Evolutionary conservation across 2,888 invertebrate genomes (phyloP).

Genomic region (Drosophila prostipennis): DNA sequence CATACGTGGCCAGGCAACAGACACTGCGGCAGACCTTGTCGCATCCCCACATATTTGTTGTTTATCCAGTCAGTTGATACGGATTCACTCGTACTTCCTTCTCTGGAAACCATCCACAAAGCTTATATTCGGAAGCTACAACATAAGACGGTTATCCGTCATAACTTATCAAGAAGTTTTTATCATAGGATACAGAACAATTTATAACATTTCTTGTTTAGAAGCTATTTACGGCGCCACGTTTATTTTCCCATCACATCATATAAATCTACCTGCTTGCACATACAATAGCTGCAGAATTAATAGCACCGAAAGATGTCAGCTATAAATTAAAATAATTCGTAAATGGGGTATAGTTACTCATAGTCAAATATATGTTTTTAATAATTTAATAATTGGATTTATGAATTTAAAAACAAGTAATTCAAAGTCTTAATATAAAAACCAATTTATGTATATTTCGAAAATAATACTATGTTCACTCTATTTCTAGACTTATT

Average conservation of each 20-base stretch:
- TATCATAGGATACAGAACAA: background rate
- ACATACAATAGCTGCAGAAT: background rate
- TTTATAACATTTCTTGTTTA: background rate
- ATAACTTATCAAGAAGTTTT: background rate
- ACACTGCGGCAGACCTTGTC: slow-evolving; percentile 59
- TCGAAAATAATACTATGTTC: too few relatives aligned
- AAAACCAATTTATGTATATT: too few relatives aligned
- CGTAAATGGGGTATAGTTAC: background rate
- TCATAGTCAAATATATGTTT: background rate
- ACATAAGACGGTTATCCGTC: background rate
- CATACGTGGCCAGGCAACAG: slow-evolving; percentile 61
- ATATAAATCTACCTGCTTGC: background rate
- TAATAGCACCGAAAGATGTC: background rate
- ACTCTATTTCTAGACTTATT: too few relatives aligned
- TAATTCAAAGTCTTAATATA: too few relatives aligned
- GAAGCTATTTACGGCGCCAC: background rate
- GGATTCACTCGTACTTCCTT: slow-evolving; percentile 7
- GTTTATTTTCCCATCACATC: background rate
- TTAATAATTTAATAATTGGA: background rate
- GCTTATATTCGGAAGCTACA: background rate
- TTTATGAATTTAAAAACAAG: background rate
- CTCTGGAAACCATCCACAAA: background rate
- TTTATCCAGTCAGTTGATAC: slow-evolving; percentile 30
- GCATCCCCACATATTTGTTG: slow-evolving; percentile 10
- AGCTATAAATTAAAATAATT: background rate